Evolutionary conservation across 2,888 invertebrate species (phyloP).

Genomic region (Smittia sp.): DNA sequence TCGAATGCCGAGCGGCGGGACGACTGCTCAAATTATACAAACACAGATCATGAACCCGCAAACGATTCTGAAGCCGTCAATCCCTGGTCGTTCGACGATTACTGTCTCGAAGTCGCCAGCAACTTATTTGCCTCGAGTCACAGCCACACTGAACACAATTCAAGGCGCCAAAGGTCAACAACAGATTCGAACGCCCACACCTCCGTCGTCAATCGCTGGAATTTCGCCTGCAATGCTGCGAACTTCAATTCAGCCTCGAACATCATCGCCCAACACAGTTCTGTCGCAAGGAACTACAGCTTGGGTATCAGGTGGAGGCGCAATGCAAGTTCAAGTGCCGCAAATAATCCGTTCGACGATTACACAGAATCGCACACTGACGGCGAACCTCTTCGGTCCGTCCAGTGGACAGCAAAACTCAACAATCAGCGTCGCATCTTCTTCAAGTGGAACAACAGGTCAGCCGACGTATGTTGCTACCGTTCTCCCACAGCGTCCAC

Average conservation of each 20-base stretch:
- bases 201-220: slow-evolving; percentile 44
- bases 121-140: slow-evolving; percentile 51
- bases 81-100: slow-evolving; percentile 53
- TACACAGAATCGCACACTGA: slow-evolving; percentile 37
- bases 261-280: slow-evolving; percentile 49
- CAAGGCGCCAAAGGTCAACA: slow-evolving; percentile 48
- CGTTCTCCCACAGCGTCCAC: slow-evolving; percentile 51
- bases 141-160: slow-evolving; percentile 50
- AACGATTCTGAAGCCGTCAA: slow-evolving; percentile 56
- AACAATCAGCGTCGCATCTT: slow-evolving; percentile 45
- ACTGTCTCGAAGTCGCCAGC: slow-evolving; percentile 52
- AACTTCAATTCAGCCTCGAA: slow-evolving; percentile 44
- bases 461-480: slow-evolving; percentile 52
- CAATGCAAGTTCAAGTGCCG: slow-evolving; percentile 44
- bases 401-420: slow-evolving; percentile 40
- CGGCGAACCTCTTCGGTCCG: slow-evolving; percentile 42
- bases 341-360: slow-evolving; percentile 52
- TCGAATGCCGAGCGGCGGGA: slow-evolving; percentile 50
- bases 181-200: slow-evolving; percentile 50
- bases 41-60: slow-evolving; percentile 55
- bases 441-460: slow-evolving; percentile 44
- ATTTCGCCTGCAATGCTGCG: slow-evolving; percentile 25
- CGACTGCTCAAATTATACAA: slow-evolving; percentile 51
- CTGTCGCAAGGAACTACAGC: slow-evolving; percentile 51
- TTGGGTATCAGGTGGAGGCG: slow-evolving; percentile 50